Evolutionary conservation across 2,113 vertebrate species (phyloP), one percentile per base, ranked within the genome.

Genomic region (Meleagris gallopavo): DNA sequence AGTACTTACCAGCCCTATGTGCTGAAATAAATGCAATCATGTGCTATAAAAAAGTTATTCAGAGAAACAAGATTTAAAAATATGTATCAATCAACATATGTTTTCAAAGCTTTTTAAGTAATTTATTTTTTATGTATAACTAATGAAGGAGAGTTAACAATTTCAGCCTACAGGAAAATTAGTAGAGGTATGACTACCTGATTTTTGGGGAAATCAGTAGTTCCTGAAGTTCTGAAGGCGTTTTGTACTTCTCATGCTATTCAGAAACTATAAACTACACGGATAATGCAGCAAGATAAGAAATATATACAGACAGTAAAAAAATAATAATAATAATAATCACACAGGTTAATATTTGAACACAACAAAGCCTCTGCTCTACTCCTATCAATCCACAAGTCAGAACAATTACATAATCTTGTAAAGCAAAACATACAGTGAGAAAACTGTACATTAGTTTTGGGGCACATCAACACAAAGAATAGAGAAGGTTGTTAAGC

Each of bases 391-490:
- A 80, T 55, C 60, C 30, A 32, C 20, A 46, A 75, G 48, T 55
- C 55, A 83, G 71, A 69, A 3, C 27, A 50, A 22, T 7, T 29
- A 29, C 3, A 7, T 19, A 70, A 90, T 38, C 5, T 58, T 1
- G 5, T 14, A 61, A 78, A 90, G 38, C 34, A 83, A 80, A 92
- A 54, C 9, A 32, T 6, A 32, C 10, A 3, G 9, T 58, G 77
- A 9, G 11, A 79, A 82, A 82, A 43, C 7, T 2, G 0, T 13
- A 34, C 30, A 10, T 38, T 38, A 36, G 15, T 48, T 76, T 46
- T 25, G 70, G 40, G 29, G 25, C 32, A 50, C 27, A 38, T 0
- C 13, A 40, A 15, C 0, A 0, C 18, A 36, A 76, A 66, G 16
- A 41, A 79, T 0, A 77, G 18, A 45, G 29, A 34, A 67, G 36